These are phyloP conservation scores for Nudaria mundana DNA, from an alignment of 2,888 invertebrate species.

Conservation along the genomic window DNA sequence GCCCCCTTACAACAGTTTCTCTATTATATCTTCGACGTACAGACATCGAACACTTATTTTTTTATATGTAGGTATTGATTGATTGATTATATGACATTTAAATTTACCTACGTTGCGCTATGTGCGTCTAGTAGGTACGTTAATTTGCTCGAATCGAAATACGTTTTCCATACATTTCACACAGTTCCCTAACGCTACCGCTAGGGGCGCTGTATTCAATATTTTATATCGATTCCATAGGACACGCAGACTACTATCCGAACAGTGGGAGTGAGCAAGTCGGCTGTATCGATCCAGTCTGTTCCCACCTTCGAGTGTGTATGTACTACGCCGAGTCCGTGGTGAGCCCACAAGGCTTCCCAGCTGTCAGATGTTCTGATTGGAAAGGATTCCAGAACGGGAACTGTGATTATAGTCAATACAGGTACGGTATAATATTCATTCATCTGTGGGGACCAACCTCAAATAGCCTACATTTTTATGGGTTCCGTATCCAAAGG, in stretches of 20 bases:
- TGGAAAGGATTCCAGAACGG: conserved; percentile 1
- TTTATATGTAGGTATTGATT: too few relatives aligned
- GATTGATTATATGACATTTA: too few relatives aligned
- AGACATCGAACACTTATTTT: too few relatives aligned
- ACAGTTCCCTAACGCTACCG: too few relatives aligned
- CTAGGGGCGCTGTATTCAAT: too few relatives aligned
- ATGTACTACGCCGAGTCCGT: conserved; percentile 15
- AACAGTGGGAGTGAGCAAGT: conserved; percentile 46
- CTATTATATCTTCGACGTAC: too few relatives aligned
- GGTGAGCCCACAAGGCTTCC: neutral
- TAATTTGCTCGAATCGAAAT: too few relatives aligned
- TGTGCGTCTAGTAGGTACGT: too few relatives aligned
- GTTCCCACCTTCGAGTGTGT: conserved; percentile 1
- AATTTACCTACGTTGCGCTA: too few relatives aligned
- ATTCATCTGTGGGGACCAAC: neutral
- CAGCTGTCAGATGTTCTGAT: neutral
- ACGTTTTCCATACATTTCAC: too few relatives aligned
- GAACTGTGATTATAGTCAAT: neutral
- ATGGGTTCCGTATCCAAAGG: neutral
- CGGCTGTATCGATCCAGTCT: neutral
- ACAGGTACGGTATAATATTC: neutral
- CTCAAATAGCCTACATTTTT: neutral
- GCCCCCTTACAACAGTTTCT: too few relatives aligned
- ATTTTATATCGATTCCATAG: too few relatives aligned
- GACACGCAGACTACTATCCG: conserved; percentile 63